Base-by-base conservation (phyloP, 2,888 invertebrate species). In the Bedellia somnulentella region DNA sequence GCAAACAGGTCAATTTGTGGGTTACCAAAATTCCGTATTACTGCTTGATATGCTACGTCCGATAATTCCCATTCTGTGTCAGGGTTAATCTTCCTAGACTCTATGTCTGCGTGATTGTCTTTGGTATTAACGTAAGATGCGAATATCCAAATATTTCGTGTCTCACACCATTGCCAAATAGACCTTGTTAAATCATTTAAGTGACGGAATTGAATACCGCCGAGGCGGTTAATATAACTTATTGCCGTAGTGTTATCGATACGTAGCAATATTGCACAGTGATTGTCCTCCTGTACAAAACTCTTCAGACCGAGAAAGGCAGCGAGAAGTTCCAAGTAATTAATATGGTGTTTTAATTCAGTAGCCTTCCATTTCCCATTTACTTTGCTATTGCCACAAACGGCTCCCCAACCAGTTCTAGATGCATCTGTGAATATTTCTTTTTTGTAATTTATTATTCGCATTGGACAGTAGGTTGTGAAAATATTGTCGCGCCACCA, bases 121-220 rank as follows among this genome's bases (percentile, higher is more conserved):
- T 29, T 35, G 2, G 33, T 30, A 8, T 33, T 35, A 3, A 40
- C 29, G 16, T 38, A 40, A 6, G 38, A 37, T 2, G 37, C 40
- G 21, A 14, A 33, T 3, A 40, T 9, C 32, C 29, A 35, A 5
- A 40, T n/a, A 1, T 31, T 33, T 28, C 38, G 27, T 11, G 15
- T 8, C 30, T 40, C 40, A 24, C 38, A 40, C 35, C 37, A 38
- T 14, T 36, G 37, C 37, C 36, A 40, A 10, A 40, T 35, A 1
- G 22, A 11, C 2, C 27, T 26, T 2, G 39, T 14, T 2, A 39
- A 3, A 2, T 34, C 17, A 28, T 34, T 38, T 11, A 41, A 15
- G 29, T 40, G 38, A 1, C 32, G 18, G 18, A 23, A 35, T 24
- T 37, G 35, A 5, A 34, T 27, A 8, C 37, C 36, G 2, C 37